These are phyloP conservation scores for Prinia subflava DNA, from an alignment of 2,113 vertebrate genomes.

Conservation along the genomic window DNA sequence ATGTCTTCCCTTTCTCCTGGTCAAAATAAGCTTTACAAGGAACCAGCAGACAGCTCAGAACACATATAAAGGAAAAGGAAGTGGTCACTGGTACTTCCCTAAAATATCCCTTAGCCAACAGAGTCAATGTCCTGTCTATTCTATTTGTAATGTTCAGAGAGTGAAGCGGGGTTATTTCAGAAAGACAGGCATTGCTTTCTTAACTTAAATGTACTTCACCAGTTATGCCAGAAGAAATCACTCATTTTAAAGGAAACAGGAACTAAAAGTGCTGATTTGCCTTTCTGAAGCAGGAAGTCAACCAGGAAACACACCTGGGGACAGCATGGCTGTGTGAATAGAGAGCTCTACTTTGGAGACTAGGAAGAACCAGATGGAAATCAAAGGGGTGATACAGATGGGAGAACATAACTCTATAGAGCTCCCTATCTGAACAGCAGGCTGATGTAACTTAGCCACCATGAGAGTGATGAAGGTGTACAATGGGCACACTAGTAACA, in stretches of 20 bases:
- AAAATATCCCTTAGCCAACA: neutral
- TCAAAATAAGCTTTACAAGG: neutral
- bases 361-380: neutral
- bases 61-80: neutral
- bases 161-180: neutral
- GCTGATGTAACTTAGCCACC: neutral
- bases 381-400: neutral
- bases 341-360: neutral
- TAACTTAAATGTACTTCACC: neutral
- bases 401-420: neutral
- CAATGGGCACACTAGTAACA: neutral
- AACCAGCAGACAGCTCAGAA: neutral
- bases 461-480: neutral
- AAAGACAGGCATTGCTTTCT: neutral
- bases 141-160: neutral
- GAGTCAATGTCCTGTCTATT: neutral
- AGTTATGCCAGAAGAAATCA: neutral
- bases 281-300: neutral
- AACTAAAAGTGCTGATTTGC: neutral
- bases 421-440: neutral
- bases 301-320: neutral
- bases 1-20: neutral
- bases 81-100: neutral
- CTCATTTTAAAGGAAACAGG: neutral
- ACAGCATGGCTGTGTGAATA: neutral